Evolutionary conservation across 2,797 vertebrate genomes (phyloP), one percentile per base, ranked within the genome.

Genomic region (Falco columbarius): DNA sequence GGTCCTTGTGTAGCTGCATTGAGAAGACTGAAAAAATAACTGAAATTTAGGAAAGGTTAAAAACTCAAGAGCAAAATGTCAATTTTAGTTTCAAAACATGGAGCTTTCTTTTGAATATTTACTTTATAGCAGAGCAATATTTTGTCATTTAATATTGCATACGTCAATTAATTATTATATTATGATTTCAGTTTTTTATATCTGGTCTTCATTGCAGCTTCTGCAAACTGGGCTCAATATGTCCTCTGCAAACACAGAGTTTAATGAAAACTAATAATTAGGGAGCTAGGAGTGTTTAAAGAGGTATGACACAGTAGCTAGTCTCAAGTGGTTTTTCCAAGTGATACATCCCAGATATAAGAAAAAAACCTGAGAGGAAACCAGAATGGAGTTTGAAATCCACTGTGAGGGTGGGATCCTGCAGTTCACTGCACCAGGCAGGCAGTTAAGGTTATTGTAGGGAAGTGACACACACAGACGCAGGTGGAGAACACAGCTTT

Each of bases 101-200:
- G 32, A 46, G 17, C 2, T 62, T 80, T 72, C 17, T 83, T 70
- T 73, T 65, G 24, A 83, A 49, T 70, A 68, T 76, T 89, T 81
- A 22, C 20, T 76, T 87, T 16, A 27, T 27, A 61, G 19, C 8
- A 89, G 30, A 68, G 52, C 2, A 2, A 21, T 80, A 44, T 40
- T 94, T 92, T 86, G 46, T 55, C 7, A 54, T 65, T 80, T 61
- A 80, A 56, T 68, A 67, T 55, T n/a, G 27, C 2, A 29, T 10
- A 36, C 11, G 21, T 4, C 5, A 59, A 72, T 80, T 80, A 82
- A 61, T 72, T 2, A 23, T 67, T 44, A 5, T 23, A 70, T 66
- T 47, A 20, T 56, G 10, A 21, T 27, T 73, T 9, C 1, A 0
- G 0, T 9, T 26, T 62, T 34, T 67, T 32, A 4, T 17, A 10